Evolutionary conservation across 2,888 invertebrate species (phyloP).

Genomic region (Gnatocerus cornutus): DNA sequence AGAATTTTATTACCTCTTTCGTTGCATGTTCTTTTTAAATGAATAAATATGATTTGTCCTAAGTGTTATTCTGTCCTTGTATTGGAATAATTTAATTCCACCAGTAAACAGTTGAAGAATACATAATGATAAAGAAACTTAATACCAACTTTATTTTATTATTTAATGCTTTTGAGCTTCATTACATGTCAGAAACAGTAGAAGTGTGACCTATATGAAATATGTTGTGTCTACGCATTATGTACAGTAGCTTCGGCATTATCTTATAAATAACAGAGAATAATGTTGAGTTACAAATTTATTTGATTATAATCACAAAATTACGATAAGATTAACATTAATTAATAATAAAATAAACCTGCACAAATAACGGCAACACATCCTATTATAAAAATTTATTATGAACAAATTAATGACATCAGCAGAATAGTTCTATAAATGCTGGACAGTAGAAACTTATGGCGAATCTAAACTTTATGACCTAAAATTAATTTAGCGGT

Average conservation of each 20-base stretch:
- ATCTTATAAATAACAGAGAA: slow-evolving; percentile 15
- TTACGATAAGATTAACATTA: slow-evolving; percentile 58
- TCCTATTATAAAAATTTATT: slow-evolving; percentile 65
- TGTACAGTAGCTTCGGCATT: slow-evolving; percentile 5
- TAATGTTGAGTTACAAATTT: slow-evolving; percentile 52
- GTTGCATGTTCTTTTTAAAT: slow-evolving; percentile 1
- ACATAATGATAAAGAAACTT: neutral
- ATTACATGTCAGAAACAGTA: slow-evolving; percentile 6
- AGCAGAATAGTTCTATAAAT: slow-evolving; percentile 62
- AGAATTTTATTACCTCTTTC: neutral
- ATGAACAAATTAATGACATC: slow-evolving; percentile 60
- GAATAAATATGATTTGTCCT: neutral
- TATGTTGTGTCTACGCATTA: neutral
- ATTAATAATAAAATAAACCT: slow-evolving; percentile 59
- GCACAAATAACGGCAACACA: slow-evolving; percentile 62
- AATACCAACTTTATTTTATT: slow-evolving; percentile 3
- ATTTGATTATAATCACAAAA: slow-evolving; percentile 58
- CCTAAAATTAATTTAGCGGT: slow-evolving; percentile 64
- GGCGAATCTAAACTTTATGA: slow-evolving; percentile 60
- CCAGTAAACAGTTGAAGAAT: too few species aligned
- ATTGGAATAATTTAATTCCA: too few species aligned
- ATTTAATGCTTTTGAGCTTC: neutral
- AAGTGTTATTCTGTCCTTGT: too few species aligned
- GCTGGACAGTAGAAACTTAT: slow-evolving; percentile 62
- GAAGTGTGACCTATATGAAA: slow-evolving; percentile 1